Percentiles rank a stretch among this genome's conserved stretches.
phyloP scores from a whole-genome alignment of 2,113 vertebrate genomes.

The Odocoileus hemionus region DNA sequence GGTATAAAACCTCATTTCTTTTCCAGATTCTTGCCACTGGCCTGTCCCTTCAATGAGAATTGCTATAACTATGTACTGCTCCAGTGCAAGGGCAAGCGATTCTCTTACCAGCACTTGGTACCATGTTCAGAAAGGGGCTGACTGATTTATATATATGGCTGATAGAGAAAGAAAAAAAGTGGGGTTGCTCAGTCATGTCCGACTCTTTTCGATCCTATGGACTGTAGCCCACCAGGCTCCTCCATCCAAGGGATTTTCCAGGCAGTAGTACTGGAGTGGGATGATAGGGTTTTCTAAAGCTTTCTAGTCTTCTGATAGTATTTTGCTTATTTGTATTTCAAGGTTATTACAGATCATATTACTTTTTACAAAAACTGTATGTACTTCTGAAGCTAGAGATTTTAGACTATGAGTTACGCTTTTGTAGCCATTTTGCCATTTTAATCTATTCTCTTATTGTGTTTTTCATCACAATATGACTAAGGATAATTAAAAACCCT shows the following conservation, averaged over 20 bases:
- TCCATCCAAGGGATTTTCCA: background rate
- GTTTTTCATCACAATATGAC: background rate
- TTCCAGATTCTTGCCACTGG: background rate
- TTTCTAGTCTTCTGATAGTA: background rate
- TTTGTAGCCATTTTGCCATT: background rate
- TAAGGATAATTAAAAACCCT: background rate
- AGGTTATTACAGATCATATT: background rate
- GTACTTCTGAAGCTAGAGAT: background rate
- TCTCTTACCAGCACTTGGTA: background rate
- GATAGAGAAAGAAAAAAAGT: background rate
- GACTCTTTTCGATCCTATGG: accelerated
- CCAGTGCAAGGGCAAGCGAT: accelerated
- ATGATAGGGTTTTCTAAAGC: background rate
- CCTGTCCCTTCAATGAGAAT: background rate
- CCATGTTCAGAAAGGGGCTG: background rate
- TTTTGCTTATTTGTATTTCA: background rate
- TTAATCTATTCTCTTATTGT: background rate
- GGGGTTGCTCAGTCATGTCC: background rate
- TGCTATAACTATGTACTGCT: background rate
- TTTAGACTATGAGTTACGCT: background rate
- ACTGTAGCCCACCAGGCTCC: accelerated
- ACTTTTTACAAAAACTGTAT: background rate
- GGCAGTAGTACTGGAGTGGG: too few species aligned
- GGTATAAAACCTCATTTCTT: background rate
- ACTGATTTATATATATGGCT: background rate